Base-by-base conservation (phyloP, 2,888 invertebrate species). In the Nemurella pictetii region DNA sequence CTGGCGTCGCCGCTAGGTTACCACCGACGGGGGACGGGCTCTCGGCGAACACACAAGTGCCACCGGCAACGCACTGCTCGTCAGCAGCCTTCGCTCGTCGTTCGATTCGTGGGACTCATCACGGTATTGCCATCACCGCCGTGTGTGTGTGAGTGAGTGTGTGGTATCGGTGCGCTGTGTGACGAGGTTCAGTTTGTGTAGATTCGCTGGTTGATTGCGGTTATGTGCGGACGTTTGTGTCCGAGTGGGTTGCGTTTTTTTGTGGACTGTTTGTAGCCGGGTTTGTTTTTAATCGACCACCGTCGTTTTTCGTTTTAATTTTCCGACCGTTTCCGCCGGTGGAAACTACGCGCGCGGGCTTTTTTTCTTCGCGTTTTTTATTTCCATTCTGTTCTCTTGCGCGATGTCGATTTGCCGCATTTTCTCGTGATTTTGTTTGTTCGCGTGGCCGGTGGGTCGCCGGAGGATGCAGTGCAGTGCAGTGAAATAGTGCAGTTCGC, bases 401-500 rank as follows among this genome's bases (percentile, higher is more conserved):
- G 75, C 75, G 9, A 75, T 75, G 26, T 25, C 28, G 28, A 12
- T 30, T n/a, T 28, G 29, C 15, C 78, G 29, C n/a, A 12, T 78
- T 78, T 30, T 78, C 5, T 78, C 78, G 78, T n/a, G 29, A 78
- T 28, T 78, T 28, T 0, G n/a, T 27, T 28, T 77, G 27, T 27
- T 28, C n/a, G 5, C n/a, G 75, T 75, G 75, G n/a, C 75, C 26
- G 75, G 9, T 26, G 78, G 30, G 28, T 30, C 15, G 29, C 28
- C 30, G 30, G n/a, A 26, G 25, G 75, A 27, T 26, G 15, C 12
- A 36, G 20, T 32, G 83, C 25, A 25, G 80, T 75, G 72, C 27
- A 29, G 32, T 80, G 80, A 26, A 28, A 28, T 30, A 26, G 84
- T 32, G 73, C 30, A 27, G 84, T 81, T 80, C 5, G 75, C 5